Percentiles rank a stretch among this genome's conserved stretches.
phyloP scores from a whole-genome alignment of 1,140 invertebrate species.

The Solenopsis fugax region DNA sequence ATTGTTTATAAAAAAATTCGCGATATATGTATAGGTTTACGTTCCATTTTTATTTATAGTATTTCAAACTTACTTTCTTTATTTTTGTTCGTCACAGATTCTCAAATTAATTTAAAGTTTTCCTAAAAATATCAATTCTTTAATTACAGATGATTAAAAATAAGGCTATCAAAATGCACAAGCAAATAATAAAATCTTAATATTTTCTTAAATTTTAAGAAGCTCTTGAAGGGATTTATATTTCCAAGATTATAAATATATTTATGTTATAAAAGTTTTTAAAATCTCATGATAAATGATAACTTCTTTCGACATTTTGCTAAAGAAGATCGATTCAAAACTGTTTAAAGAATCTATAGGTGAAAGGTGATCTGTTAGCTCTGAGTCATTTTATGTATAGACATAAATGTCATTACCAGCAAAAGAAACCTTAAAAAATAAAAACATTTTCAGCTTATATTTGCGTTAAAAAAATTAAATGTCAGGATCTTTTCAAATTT shows the following conservation, averaged over 20 bases:
- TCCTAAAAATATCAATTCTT: neutral
- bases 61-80: neutral
- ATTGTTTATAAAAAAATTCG: neutral
- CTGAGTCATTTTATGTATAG: neutral
- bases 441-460: neutral
- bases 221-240: neutral
- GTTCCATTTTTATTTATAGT: neutral
- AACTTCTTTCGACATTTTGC: neutral
- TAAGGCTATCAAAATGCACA: neutral
- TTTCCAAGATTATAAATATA: slow-evolving; percentile 1
- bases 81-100: neutral
- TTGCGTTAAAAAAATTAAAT: neutral
- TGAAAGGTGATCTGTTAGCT: slow-evolving; percentile 21
- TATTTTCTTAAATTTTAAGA: neutral
- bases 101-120: neutral
- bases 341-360: slow-evolving; percentile 13
- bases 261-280: neutral
- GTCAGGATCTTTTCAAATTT: neutral
- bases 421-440: neutral
- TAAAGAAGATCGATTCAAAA: neutral
- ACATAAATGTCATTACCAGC: neutral
- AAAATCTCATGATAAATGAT: slow-evolving; percentile 9
- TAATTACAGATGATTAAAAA: neutral
- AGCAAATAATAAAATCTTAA: neutral
- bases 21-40: neutral